Evolutionary conservation across 2,888 invertebrate genomes (phyloP), one percentile per base, ranked within the genome.

Genomic region (Drosophila niveifrons): DNA sequence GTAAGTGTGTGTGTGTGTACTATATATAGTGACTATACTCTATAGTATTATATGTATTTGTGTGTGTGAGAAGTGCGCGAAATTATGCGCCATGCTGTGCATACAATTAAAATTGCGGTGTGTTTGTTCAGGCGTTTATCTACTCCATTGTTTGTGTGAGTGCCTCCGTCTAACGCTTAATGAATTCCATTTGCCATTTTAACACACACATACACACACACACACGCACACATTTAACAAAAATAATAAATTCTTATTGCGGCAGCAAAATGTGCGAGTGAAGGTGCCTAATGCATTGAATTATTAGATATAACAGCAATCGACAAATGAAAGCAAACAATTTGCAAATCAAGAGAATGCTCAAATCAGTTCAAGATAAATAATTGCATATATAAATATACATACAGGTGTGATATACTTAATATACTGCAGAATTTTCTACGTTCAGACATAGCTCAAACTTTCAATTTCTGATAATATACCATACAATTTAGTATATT

Each of bases 101-200:
- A 75, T 75, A 71, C 64, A 75, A 71, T 75, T 75, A 75, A 75
- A 75, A 71, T 61, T 62, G 48, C 46, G 65, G 50, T 48, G 55
- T 75, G 67, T 75, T 75, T 71, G 67, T 75, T 75, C 75, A 75
- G 67, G 71, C 75, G 64, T 63, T 74, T 74, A 46, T 64, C 66
- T 75, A 61, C 63, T 43, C 23, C 7, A 7, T 10, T 56, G 44
- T 31, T 18, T 34, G 17, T 56, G 11, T 51, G 15, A 23, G 15
- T 50, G 34, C 44, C 18, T 41, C 9, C 23, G 13, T 39, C 44
- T 50, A 48, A 18, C 52, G 63, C 68, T 53, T 74, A 73, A 74
- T 73, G 55, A 74, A 74, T 74, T 68, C 61, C 63, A 64, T 64
- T 53, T 63, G 31, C 17, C 52, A 48, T 59, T 71, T 48, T 28